These are phyloP conservation scores for Nephrotoma appendiculata DNA, from an alignment of 2,888 invertebrate species.

Conservation along the genomic window DNA sequence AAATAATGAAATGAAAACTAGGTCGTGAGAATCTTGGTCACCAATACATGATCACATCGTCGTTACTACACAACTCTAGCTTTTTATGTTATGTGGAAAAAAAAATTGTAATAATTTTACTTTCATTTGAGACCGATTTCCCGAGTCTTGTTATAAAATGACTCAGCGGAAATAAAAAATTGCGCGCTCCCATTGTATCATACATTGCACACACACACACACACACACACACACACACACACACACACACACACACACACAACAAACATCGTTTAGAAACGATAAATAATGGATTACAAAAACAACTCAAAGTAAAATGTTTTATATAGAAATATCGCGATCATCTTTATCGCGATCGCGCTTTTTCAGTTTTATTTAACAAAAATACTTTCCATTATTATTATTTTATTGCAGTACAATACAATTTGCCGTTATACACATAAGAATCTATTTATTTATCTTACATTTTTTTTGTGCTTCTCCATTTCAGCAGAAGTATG, in stretches of 20 bases:
- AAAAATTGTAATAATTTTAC: background rate
- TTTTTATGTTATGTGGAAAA: background rate
- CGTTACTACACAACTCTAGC: background rate
- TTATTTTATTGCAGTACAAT: background rate
- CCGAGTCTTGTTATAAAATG: background rate
- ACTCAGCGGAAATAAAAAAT: background rate
- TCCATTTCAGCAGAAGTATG: background rate
- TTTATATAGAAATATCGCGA: background rate
- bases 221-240: background rate
- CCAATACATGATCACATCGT: background rate
- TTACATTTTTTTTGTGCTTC: background rate
- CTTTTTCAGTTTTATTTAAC: background rate
- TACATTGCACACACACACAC: background rate
- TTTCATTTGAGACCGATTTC: conserved; percentile 3
- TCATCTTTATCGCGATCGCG: background rate
- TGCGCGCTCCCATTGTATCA: background rate
- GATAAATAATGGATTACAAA: background rate
- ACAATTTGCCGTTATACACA: background rate
- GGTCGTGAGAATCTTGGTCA: background rate
- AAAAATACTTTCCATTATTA: background rate
- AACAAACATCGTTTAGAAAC: background rate
- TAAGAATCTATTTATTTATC: background rate
- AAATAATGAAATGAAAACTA: background rate
- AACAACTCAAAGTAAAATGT: background rate
- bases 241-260: background rate